A percentile compares a stretch with the other conserved stretches of the same genome.
Evolutionary conservation across 2,113 vertebrate genomes (phyloP).

Genomic region (Crocuta crocuta): DNA sequence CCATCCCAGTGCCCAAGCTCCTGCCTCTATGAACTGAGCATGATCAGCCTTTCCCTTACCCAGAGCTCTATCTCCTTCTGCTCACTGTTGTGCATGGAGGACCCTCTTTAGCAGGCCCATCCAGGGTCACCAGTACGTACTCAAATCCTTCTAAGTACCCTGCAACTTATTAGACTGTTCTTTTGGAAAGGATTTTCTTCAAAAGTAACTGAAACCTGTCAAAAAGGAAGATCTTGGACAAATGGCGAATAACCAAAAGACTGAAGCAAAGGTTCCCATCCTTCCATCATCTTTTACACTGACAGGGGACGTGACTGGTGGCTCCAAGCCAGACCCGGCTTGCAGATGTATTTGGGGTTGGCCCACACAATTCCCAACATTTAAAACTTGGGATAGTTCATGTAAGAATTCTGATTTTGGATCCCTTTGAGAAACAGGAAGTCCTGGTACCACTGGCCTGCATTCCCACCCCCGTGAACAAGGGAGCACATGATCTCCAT

Average conservation of each 20-base stretch:
- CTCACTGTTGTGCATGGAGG: not conserved
- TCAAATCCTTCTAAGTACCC: not conserved
- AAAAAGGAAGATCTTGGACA: not conserved
- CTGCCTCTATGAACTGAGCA: not conserved
- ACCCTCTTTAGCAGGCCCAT: not conserved
- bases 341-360: not conserved
- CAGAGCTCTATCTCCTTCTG: not conserved
- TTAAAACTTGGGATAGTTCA: not conserved
- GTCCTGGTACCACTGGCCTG: not conserved
- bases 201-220: not conserved
- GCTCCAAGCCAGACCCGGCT: not conserved
- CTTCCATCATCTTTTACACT: not conserved
- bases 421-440: not conserved
- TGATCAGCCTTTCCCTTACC: not conserved
- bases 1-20: not conserved
- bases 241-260: not conserved
- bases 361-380: not conserved
- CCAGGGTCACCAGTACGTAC: too few relatives aligned
- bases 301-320: not conserved
- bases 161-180: not conserved
- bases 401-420: not conserved
- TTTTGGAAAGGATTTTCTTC: not conserved
- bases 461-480: not conserved
- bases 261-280: not conserved
- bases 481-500: not conserved